Evolutionary conservation across 2,888 invertebrate species (phyloP).

Genomic region (Nycteola revayana): DNA sequence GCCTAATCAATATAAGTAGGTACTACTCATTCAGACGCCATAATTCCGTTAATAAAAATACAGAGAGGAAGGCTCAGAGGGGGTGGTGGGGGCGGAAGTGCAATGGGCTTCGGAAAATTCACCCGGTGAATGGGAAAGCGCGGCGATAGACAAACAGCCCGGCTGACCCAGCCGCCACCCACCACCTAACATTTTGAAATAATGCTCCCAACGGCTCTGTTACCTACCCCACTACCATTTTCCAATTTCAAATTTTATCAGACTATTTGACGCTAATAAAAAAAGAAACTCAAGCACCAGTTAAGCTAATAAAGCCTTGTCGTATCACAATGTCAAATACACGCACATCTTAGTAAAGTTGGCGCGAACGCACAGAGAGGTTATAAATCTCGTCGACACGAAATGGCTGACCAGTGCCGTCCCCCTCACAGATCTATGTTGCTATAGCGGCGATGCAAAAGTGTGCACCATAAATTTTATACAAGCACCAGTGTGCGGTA

Average conservation of each 20-base stretch:
- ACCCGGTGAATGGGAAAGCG: constrained; percentile 79
- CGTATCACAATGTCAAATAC: constrained; percentile 36
- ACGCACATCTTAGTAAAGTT: constrained; percentile 71
- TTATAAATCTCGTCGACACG: constrained; percentile 80
- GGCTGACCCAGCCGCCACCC: constrained; percentile 60
- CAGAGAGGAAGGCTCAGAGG: constrained; percentile 60
- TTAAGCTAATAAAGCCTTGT: constrained; percentile 24
- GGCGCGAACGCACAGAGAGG: constrained; percentile 67
- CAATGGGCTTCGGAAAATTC: constrained; percentile 79
- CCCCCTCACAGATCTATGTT: constrained; percentile 67
- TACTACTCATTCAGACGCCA: constrained; percentile 70
- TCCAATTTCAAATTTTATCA: constrained; percentile 37
- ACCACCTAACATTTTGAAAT: constrained; percentile 71
- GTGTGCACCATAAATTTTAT: constrained; percentile 82
- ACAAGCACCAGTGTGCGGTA: constrained; percentile 74
- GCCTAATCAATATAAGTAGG: constrained; percentile 77
- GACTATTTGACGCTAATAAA: background rate
- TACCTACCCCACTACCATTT: constrained; percentile 41
- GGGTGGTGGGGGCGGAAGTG: constrained; percentile 60
- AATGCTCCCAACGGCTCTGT: constrained; percentile 62
- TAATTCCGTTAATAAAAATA: constrained; percentile 80
- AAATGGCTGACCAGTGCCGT: constrained; percentile 75
- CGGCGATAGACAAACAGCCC: constrained; percentile 79
- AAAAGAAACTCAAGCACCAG: constrained; percentile 12
- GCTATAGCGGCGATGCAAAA: constrained; percentile 71